Conservation (phyloP, 2,113 vertebrate species). For the Cettia cetti region DNA sequence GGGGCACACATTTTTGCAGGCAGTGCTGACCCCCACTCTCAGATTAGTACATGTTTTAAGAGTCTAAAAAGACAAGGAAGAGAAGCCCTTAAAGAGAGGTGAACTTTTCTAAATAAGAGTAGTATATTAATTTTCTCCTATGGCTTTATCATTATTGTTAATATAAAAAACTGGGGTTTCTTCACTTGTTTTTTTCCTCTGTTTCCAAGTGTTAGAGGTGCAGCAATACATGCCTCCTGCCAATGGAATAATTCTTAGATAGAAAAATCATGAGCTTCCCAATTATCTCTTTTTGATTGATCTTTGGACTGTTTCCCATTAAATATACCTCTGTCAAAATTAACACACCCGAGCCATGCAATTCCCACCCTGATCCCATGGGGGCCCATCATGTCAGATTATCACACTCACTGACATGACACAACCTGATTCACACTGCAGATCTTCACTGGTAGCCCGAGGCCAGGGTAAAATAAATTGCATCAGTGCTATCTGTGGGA, state of each 20-base stretch:
- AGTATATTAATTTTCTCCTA: neutral
- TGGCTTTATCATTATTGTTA: neutral
- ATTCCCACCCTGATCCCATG: neutral
- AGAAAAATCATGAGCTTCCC: neutral
- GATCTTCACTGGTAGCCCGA: neutral
- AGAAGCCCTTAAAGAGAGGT: neutral
- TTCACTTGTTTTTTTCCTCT: neutral
- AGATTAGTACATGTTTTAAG: neutral
- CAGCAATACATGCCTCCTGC: neutral
- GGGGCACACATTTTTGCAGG: neutral
- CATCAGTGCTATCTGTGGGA: constrained; percentile 30
- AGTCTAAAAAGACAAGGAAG: neutral
- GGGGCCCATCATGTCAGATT: neutral
- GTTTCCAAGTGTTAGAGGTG: neutral
- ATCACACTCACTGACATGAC: neutral
- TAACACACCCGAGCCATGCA: neutral
- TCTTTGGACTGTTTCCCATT: neutral
- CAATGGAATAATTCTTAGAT: neutral
- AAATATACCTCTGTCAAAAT: neutral
- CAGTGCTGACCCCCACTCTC: neutral
- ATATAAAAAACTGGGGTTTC: neutral
- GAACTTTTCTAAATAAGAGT: neutral
- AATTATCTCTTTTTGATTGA: neutral
- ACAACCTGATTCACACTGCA: neutral
- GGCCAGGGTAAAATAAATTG: constrained; percentile 41